Percentiles rank a stretch among this genome's conserved stretches.
Conservation (phyloP, 1,140 invertebrate species). For the Nephila pilipes region DNA sequence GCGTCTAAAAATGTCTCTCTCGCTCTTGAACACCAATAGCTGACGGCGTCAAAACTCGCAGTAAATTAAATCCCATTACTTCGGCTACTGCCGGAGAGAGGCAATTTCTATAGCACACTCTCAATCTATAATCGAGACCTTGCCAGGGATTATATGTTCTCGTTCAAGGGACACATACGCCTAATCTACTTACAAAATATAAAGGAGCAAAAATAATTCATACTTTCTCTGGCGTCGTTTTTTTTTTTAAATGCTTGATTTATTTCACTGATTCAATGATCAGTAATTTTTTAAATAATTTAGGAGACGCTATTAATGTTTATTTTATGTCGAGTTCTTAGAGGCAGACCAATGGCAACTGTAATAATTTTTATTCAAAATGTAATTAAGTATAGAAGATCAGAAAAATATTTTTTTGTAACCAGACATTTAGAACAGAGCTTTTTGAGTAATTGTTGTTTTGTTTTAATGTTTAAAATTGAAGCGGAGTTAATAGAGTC, state of each 20-base stretch:
- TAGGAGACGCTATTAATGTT: not conserved
- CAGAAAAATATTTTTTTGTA: too few relatives aligned
- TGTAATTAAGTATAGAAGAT: too few relatives aligned
- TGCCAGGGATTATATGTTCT: not conserved
- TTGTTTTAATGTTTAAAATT: too few relatives aligned
- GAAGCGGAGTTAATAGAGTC: too few relatives aligned
- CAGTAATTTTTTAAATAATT: not conserved
- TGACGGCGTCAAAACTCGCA: not conserved
- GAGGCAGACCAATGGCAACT: too few relatives aligned
- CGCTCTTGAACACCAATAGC: too few relatives aligned
- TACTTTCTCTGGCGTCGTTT: not conserved
- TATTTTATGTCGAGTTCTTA: not conserved
- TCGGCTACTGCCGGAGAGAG: not conserved
- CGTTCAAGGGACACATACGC: not conserved
- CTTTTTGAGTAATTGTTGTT: too few relatives aligned
- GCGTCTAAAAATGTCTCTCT: too few relatives aligned
- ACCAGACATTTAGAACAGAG: too few relatives aligned
- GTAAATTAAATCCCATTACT: not conserved
- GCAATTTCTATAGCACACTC: not conserved
- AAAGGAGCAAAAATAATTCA: constrained; percentile 5
- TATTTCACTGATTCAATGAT: not conserved
- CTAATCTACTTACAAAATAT: constrained; percentile 17
- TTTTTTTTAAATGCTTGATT: not conserved
- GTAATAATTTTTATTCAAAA: too few relatives aligned
- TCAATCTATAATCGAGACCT: not conserved